Evolutionary conservation across 2,113 vertebrate genomes (phyloP).

Genomic region (Pelecanoides urinatrix): DNA sequence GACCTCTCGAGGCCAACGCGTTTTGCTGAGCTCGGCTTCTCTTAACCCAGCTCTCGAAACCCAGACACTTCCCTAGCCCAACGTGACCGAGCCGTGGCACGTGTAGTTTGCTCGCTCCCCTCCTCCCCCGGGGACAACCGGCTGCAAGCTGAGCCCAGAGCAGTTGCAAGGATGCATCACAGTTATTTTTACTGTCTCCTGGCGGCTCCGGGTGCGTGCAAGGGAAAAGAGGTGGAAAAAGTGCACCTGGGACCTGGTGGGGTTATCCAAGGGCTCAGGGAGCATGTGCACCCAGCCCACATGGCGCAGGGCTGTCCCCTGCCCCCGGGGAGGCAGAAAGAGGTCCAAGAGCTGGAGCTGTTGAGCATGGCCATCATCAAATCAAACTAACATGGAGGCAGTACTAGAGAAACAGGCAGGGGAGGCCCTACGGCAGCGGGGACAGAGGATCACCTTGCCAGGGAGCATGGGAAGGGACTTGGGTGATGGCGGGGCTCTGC

Average conservation of each 20-base stretch:
- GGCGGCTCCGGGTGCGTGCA: neutral
- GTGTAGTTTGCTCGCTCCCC: neutral
- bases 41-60: neutral
- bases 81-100: accelerated
- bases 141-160: neutral
- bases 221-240: constrained; percentile 7
- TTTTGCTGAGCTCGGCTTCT: neutral
- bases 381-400: neutral
- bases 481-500: neutral
- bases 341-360: neutral
- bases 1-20: accelerated
- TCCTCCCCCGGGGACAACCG: neutral
- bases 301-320: neutral
- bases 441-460: neutral
- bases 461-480: accelerated
- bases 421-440: accelerated
- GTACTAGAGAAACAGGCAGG: neutral
- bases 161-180: neutral
- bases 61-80: neutral
- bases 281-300: neutral
- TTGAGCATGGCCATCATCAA: accelerated
- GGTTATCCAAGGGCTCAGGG: accelerated
- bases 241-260: neutral
- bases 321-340: neutral
- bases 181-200: constrained; percentile 22